phyloP scores from a whole-genome alignment of 2,797 vertebrate genomes.

The Chanos chanos region DNA sequence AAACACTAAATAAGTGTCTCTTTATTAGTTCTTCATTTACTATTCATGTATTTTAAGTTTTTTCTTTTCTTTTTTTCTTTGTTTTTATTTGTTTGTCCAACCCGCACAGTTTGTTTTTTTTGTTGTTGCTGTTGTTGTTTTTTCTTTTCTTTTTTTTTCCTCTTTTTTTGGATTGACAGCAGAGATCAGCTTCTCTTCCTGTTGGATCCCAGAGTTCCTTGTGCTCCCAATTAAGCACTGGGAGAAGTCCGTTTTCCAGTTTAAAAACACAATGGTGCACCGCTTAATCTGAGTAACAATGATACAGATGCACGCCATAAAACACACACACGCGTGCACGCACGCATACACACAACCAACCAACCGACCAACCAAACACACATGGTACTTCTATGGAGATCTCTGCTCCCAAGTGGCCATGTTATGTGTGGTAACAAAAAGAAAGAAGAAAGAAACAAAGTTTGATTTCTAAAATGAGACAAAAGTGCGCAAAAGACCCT shows the following conservation, averaged over 20 bases:
- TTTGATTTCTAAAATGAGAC: neutral
- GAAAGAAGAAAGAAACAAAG: neutral
- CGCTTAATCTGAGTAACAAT: conserved; percentile 1
- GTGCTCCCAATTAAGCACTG: conserved; percentile 7
- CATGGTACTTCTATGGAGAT: too few species aligned
- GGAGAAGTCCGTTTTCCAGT: conserved; percentile 31
- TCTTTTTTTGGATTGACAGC: conserved; percentile 44
- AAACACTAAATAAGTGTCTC: conserved; percentile 58
- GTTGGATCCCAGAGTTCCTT: conserved; percentile 13
- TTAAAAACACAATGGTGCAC: conserved; percentile 10
- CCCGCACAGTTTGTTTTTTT: too few species aligned
- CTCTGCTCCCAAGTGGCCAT: neutral
- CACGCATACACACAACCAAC: neutral
- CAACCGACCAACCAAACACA: neutral
- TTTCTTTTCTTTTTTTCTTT: conserved; percentile 34
- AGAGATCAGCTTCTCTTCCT: conserved; percentile 21
- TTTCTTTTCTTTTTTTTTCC: conserved; percentile 34
- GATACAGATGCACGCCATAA: neutral
- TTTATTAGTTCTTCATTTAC: conserved; percentile 56
- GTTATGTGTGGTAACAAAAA: conserved; percentile 1
- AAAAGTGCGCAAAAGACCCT: neutral
- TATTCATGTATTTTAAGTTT: conserved; percentile 59
- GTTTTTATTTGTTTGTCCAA: conserved; percentile 38
- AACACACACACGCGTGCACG: neutral
- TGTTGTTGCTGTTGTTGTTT: conserved; percentile 18